These are phyloP conservation scores for Periparus ater DNA, from an alignment of 2,797 vertebrate genomes.

Conservation along the genomic window DNA sequence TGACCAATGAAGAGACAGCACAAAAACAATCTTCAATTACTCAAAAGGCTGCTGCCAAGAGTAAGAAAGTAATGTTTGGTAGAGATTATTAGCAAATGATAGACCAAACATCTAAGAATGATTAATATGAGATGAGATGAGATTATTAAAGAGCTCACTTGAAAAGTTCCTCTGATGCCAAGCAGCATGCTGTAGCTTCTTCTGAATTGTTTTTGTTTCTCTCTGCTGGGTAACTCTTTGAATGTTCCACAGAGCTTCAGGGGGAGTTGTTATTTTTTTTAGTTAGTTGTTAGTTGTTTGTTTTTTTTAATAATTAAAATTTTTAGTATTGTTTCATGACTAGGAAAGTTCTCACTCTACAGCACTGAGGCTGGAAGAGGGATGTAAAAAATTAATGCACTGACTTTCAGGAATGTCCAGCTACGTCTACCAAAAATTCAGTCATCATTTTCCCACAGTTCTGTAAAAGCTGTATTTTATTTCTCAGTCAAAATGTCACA, in stretches of 20 bases:
- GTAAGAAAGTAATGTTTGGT: not conserved
- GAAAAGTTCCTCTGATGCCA: not conserved
- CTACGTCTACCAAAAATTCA: not conserved
- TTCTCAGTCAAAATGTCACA: not conserved
- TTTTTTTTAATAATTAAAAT: not conserved
- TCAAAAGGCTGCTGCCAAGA: not conserved
- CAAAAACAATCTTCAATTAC: not conserved
- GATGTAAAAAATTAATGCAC: accelerated
- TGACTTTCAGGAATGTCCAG: not conserved
- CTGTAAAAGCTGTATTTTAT: not conserved
- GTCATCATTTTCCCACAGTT: not conserved
- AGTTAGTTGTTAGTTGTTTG: too few relatives aligned
- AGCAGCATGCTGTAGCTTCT: not conserved
- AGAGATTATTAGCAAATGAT: not conserved
- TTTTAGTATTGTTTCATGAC: not conserved
- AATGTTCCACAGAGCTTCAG: not conserved
- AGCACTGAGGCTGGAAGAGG: not conserved
- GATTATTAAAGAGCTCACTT: not conserved
- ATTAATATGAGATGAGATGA: not conserved
- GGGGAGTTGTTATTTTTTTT: not conserved
- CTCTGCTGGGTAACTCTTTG: not conserved
- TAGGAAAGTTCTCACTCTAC: not conserved
- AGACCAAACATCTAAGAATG: not conserved
- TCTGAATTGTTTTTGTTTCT: not conserved
- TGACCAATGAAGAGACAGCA: not conserved